These are phyloP conservation scores for Brachionus calyciflorus DNA, from an alignment of 1,140 invertebrate species.

Conservation along the genomic window DNA sequence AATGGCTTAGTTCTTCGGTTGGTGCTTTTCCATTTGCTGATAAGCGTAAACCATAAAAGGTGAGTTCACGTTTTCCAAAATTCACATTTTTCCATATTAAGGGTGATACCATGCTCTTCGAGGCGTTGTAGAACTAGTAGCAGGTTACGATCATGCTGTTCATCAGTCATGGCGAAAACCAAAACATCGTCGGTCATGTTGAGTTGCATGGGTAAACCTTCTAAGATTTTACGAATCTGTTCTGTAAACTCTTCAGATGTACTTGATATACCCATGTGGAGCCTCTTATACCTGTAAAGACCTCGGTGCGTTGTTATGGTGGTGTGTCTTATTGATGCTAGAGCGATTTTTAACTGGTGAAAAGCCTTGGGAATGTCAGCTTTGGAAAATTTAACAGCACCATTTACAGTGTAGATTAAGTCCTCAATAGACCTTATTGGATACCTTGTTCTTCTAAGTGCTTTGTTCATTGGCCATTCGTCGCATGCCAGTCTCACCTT, in stretches of 20 bases:
- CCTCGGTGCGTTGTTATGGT: conserved; percentile 62
- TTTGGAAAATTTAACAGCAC: conserved; percentile 3
- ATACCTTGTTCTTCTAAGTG: not conserved
- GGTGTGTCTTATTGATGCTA: conserved; percentile 51
- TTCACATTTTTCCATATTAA: too few relatives aligned
- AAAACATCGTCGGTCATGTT: conserved; percentile 51
- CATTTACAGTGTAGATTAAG: not conserved
- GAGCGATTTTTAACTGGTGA: conserved; percentile 3
- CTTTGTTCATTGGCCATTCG: not conserved
- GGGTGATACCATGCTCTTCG: too few relatives aligned
- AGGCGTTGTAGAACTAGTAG: conserved; percentile 49
- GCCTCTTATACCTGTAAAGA: conserved; percentile 53
- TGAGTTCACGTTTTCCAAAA: too few relatives aligned
- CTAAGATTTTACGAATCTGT: conserved; percentile 47
- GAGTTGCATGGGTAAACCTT: conserved; percentile 30
- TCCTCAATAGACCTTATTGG: not conserved
- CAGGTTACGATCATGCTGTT: conserved; percentile 50
- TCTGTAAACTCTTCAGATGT: conserved; percentile 49
- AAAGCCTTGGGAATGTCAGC: conserved; percentile 5
- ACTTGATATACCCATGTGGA: conserved; percentile 58
- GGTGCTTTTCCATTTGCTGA: too few relatives aligned
- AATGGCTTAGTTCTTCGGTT: too few relatives aligned
- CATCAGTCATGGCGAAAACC: conserved; percentile 48
- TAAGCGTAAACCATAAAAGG: too few relatives aligned
- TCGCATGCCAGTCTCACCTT: not conserved